Evolutionary conservation across 2,797 vertebrate genomes (phyloP), one percentile per base, ranked within the genome.

Genomic region (Babyrousa celebensis): DNA sequence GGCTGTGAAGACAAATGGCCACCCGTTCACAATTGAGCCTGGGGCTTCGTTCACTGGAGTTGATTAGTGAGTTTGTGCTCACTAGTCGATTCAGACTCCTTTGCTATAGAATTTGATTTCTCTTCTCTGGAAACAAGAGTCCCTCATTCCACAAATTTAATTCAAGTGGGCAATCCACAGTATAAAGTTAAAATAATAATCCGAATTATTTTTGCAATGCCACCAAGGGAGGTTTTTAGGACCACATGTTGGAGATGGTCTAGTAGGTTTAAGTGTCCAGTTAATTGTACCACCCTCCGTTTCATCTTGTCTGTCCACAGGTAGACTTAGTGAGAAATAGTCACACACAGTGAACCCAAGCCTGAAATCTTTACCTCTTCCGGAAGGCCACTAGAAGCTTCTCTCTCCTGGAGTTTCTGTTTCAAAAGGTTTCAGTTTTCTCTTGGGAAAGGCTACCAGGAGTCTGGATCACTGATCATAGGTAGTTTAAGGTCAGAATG

Each of bases 381-480:
- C 3, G 21, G 75, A 89, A 96, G 95, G 74, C 85, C 75, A 70
- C 78, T 40, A 71, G 90, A 92, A 58, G 83, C 83, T 70, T 92
- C 95, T 92, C 77, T 95, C 90, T 96, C 82, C 95, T 97, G 65
- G 71, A 96, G 52, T 91, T 97, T 96, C 97, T 93, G 67, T 75
- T 97, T 94, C 91, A 93, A 68, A 95, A 93, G 91, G 87, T 97
- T 97, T 97, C 95, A 21, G 17, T 93, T 97, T 97, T 95, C 96
- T 95, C 93, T 87, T 78, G 78, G 96, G 96, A 91, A 48, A 65
- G 20, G 40, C 60, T 15, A 74, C 68, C 71, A 18, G 60, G 80
- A 94, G 43, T 91, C 89, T 87, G 92, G 71, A 91, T 95, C 91
- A 54, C 78, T 56, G 86, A 94, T 96, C 68, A 65, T 29, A 85